These are phyloP conservation scores for Artemisiospiza belli DNA, from an alignment of 2,113 vertebrate species.

Conservation along the genomic window DNA sequence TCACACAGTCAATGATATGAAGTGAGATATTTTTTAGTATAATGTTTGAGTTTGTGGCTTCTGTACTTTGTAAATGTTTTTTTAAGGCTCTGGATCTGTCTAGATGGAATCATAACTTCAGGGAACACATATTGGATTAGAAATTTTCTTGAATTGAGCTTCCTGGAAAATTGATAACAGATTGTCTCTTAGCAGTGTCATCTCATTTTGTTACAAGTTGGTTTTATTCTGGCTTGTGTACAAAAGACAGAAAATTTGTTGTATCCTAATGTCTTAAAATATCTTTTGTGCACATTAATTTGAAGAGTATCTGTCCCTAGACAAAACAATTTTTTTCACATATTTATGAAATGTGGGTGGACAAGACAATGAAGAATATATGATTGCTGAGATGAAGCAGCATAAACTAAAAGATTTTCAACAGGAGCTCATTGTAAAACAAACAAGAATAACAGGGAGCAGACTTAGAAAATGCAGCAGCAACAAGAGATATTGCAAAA, in stretches of 20 bases:
- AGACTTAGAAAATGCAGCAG: not conserved
- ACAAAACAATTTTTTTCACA: not conserved
- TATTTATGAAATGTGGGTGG: not conserved
- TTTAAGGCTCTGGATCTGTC: constrained; percentile 10
- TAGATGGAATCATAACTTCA: not conserved
- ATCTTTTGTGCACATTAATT: not conserved
- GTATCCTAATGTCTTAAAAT: not conserved
- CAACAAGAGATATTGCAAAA: not conserved
- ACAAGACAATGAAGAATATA: not conserved
- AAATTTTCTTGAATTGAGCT: not conserved
- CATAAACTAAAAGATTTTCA: not conserved
- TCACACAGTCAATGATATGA: constrained; percentile 6
- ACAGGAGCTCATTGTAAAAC: not conserved
- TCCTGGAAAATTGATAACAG: not conserved
- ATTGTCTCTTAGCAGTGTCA: not conserved
- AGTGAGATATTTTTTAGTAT: not conserved
- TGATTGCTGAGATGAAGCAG: not conserved
- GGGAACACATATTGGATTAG: not conserved
- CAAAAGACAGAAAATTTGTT: not conserved
- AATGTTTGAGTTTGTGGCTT: constrained; percentile 20
- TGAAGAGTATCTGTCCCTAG: not conserved
- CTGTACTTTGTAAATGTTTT: not conserved
- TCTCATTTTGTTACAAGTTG: not conserved
- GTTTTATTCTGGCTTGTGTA: not conserved
- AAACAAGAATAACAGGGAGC: not conserved